phyloP scores from a whole-genome alignment of 2,888 invertebrate genomes.

The Philereme vetulata region DNA sequence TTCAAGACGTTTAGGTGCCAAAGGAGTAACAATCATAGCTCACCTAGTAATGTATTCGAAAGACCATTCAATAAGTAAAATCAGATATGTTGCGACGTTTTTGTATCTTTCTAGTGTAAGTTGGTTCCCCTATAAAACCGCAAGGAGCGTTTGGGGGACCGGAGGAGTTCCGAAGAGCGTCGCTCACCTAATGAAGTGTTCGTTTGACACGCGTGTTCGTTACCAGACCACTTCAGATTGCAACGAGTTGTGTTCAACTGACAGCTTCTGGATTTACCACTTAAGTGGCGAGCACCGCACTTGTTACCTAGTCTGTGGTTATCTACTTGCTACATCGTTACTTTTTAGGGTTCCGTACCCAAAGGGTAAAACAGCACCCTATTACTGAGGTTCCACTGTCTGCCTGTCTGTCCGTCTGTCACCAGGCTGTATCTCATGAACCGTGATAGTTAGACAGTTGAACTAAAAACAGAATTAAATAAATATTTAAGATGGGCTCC shows the following conservation, averaged over 20 bases:
- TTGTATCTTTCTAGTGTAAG: neutral
- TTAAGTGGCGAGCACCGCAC: conserved; percentile 58
- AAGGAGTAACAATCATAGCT: too few relatives aligned
- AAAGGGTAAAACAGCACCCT: too few relatives aligned
- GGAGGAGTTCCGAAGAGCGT: conserved; percentile 55
- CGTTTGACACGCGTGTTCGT: conserved; percentile 83
- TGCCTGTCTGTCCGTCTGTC: too few relatives aligned
- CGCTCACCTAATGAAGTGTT: conserved; percentile 83
- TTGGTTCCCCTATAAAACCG: conserved; percentile 24
- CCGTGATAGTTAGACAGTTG: too few relatives aligned
- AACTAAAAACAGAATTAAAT: too few relatives aligned
- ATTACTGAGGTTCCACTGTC: too few relatives aligned
- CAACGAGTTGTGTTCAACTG: conserved; percentile 74
- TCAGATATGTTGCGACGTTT: neutral
- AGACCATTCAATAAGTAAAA: neutral
- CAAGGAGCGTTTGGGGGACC: conserved; percentile 35
- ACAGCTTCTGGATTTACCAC: conserved; percentile 80
- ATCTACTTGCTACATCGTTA: neutral
- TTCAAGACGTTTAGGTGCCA: too few relatives aligned
- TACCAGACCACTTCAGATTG: conserved; percentile 79
- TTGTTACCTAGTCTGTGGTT: conserved; percentile 11
- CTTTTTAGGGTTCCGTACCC: too few relatives aligned
- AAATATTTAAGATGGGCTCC: too few relatives aligned
- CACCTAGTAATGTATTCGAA: neutral
- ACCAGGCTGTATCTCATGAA: too few relatives aligned